These are phyloP conservation scores for Pithys albifrons DNA, from an alignment of 2,113 vertebrate genomes.

Conservation along the genomic window DNA sequence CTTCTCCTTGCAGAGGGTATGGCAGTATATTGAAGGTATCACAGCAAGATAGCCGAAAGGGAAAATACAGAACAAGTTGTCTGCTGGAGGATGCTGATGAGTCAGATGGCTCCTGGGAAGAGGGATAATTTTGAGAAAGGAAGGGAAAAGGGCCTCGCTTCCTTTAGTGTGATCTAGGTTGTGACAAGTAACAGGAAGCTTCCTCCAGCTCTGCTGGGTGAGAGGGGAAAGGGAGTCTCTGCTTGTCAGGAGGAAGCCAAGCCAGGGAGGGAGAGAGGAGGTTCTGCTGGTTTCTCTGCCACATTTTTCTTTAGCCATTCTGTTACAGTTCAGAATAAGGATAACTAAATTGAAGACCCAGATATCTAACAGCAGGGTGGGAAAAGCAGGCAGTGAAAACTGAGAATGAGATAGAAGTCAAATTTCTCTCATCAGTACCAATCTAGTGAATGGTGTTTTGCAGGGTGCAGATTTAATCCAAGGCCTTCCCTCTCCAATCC, in stretches of 20 bases:
- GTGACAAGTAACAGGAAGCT: not conserved
- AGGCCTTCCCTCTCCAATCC: not conserved
- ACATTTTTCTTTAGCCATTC: not conserved
- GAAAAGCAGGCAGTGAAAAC: not conserved
- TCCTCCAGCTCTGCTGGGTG: not conserved
- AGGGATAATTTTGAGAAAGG: not conserved
- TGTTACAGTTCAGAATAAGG: not conserved
- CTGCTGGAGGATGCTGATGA: not conserved
- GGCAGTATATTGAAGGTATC: not conserved
- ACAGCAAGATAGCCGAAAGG: not conserved
- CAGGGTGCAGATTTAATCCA: not conserved
- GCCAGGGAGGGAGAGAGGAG: not conserved
- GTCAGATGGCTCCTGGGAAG: not conserved
- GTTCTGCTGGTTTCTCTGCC: not conserved
- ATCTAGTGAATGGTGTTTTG: not conserved
- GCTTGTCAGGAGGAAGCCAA: not conserved
- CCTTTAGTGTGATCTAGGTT: not conserved
- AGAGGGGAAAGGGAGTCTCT: not conserved
- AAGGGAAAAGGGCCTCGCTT: not conserved
- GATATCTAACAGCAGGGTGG: not conserved
- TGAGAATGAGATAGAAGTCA: not conserved
- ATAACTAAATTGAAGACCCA: not conserved
- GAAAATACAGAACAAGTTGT: not conserved
- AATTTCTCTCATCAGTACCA: not conserved
- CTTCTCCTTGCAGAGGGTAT: not conserved